These are phyloP conservation scores for Porites rus DNA, from an alignment of 92 coral and sea anemone species.

Conservation along the genomic window DNA sequence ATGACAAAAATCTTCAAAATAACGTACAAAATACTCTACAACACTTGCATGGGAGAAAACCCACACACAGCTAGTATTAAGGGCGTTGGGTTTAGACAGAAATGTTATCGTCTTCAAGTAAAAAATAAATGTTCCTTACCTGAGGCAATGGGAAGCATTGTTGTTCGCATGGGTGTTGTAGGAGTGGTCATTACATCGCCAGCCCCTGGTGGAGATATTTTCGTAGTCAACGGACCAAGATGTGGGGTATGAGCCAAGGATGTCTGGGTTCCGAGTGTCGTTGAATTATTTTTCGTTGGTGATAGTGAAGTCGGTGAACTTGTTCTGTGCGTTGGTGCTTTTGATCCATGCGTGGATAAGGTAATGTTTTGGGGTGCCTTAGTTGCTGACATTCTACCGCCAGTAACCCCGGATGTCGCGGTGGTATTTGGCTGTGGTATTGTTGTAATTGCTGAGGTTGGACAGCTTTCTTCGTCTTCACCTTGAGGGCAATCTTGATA, in stretches of 20 bases:
- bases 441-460: conserved; percentile 50
- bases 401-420: neutral
- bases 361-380: conserved; percentile 10
- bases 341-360: conserved; percentile 21
- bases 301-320: neutral
- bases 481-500: conserved; percentile 72
- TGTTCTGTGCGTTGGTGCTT: neutral
- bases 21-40: too few relatives aligned
- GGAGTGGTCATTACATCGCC: conserved; percentile 7
- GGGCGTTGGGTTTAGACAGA: neutral
- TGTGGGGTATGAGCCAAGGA: neutral
- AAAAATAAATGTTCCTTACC: neutral
- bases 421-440: conserved; percentile 13
- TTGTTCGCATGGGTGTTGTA: conserved; percentile 3
- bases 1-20: too few relatives aligned
- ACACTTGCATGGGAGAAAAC: too few relatives aligned
- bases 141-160: neutral
- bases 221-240: conserved; percentile 6
- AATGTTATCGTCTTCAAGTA: neutral
- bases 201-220: conserved; percentile 1
- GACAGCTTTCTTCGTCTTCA: conserved; percentile 87
- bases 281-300: conserved; percentile 25
- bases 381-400: neutral
- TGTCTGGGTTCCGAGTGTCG: conserved; percentile 20
- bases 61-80: too few relatives aligned